Percentiles rank a stretch among this genome's conserved stretches.
Conservation (phyloP, 2,888 invertebrate species). For the Leistus spinibarbis region DNA sequence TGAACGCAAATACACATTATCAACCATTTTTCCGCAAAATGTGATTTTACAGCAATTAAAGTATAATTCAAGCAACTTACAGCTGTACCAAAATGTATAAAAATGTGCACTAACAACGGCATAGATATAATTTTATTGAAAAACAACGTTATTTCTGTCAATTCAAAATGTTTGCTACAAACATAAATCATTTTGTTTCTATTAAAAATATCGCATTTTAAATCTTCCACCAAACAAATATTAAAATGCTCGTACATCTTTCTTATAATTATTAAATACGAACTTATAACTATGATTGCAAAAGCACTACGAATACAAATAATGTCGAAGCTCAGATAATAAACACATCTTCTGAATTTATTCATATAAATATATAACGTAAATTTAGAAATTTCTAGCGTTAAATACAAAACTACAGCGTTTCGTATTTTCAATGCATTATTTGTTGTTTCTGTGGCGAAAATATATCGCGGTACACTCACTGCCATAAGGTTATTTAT, state of each 20-base stretch:
- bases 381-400: neutral
- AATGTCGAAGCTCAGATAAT: neutral
- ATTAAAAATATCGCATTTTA: neutral
- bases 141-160: neutral
- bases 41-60: neutral
- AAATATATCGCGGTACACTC: neutral
- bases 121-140: neutral
- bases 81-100: neutral
- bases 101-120: neutral
- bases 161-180: neutral
- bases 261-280: neutral
- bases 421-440: neutral
- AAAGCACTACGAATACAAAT: neutral
- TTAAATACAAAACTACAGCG: neutral
- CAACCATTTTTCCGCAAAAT: neutral
- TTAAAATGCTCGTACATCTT: neutral
- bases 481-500: neutral
- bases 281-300: neutral
- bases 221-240: neutral
- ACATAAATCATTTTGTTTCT: neutral
- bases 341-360: neutral
- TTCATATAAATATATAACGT: neutral
- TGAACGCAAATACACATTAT: neutral
- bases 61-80: neutral
- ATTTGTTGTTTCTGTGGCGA: neutral